Base-by-base conservation (phyloP, 2,888 invertebrate species). In the Serripes groenlandicus region DNA sequence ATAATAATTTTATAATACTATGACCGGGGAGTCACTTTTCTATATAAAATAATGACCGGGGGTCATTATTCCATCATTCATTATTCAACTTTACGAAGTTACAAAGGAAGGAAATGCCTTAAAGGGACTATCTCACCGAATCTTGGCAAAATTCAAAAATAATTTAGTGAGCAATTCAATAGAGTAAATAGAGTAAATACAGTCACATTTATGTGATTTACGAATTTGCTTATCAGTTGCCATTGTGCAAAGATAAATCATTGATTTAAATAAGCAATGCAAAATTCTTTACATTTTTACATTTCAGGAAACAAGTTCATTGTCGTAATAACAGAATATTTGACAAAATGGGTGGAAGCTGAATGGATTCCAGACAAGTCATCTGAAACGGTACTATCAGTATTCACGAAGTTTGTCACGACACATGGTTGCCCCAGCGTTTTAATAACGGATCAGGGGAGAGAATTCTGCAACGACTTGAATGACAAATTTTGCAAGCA, bases 271-370 rank as follows among this genome's bases (percentile, higher is more conserved):
- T 62, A 62, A 7, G 62, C 26, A 62, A 62, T 62, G 62, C 62
- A 28, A 28, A 28, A 62, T 30, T 28, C 26, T 62, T 62, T 62
- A 62, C 62, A 62, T 62, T 15, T 62, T 69, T 42, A 69, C 42
- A 26, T 69, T 69, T 69, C 49, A 26, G 69, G 69, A 69, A 69
- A 69, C 60, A 69, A 76, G 70, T 72, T 49, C 72, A 72, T 72
- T 35, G 64, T 52, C 35, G 77, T 78, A 66, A 70, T 64, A 9
- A 81, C 58, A 60, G 76, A 80, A 37, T 80, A 81, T 68, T 66
- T 84, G 64, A 81, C 75, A 35, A 84, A 84, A 62, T 84, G 68
- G 80, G 75, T 84, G 23, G 81, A 78, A 26, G 81, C 81, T 23
- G 54, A 84, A 74, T 66, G 37, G 60, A 75, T 81, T 60, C 58